Evolutionary conservation across 2,888 invertebrate genomes (phyloP).

Genomic region (Microlaimidae sp.): DNA sequence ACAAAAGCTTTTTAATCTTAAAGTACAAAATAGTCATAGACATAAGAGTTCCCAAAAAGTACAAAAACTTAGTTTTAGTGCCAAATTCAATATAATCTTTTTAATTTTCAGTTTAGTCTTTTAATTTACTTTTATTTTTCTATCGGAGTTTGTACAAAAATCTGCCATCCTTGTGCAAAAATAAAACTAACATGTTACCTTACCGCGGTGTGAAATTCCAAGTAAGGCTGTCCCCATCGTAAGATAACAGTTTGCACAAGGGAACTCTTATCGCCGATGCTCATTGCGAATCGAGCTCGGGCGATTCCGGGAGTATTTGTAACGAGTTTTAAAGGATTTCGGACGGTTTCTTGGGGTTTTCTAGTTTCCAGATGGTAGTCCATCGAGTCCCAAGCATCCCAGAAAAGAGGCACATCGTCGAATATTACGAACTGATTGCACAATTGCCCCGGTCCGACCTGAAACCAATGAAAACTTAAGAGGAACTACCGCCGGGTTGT

Average conservation of each 20-base stretch:
- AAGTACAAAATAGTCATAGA: too few relatives aligned
- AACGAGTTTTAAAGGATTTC: constrained; percentile 1
- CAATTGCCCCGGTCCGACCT: constrained; percentile 7
- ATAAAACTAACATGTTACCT: constrained; percentile 42
- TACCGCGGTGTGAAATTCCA: constrained; percentile 6
- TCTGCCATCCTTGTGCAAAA: too few relatives aligned
- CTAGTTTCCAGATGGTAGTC: constrained; percentile 43
- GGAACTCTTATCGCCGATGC: constrained; percentile 1
- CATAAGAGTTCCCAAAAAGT: too few relatives aligned
- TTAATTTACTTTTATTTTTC: too few relatives aligned
- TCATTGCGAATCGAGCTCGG: not conserved
- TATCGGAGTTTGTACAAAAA: too few relatives aligned
- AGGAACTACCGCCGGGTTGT: too few relatives aligned
- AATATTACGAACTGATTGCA: constrained; percentile 40
- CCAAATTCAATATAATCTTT: too few relatives aligned
- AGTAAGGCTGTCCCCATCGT: not conserved
- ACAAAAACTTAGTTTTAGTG: too few relatives aligned
- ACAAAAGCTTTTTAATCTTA: too few relatives aligned
- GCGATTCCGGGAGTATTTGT: not conserved
- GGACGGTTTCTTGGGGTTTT: constrained; percentile 17
- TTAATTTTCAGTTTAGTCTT: too few relatives aligned
- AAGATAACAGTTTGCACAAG: constrained; percentile 4
- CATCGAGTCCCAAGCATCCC: constrained; percentile 46
- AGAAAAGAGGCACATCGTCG: constrained; percentile 43
- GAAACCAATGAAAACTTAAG: too few relatives aligned